Base-by-base conservation (phyloP, 2,888 invertebrate species). In the Mycogona germanica region DNA sequence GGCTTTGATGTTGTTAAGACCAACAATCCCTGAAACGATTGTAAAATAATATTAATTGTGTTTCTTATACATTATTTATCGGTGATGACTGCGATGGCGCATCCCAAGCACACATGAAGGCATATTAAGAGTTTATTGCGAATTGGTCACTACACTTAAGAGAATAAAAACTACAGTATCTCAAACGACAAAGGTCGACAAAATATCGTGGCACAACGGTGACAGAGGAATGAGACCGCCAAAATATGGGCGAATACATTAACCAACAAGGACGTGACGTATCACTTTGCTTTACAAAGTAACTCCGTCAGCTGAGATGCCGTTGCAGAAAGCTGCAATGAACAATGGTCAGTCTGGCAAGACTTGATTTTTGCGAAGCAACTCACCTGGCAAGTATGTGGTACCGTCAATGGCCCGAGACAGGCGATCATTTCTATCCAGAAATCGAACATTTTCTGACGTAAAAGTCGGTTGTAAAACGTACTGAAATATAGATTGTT, bases 1-100 rank as follows among this genome's bases (percentile, higher is more conserved):
- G 3, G 95, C 96, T 73, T 99, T 99, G 62, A 99, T 99, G 69
- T 99, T 99, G 68, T 99, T 99, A 47, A 99, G 76, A 0, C 95
- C 95, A 21, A 98, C 95, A 65, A 99, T 93, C 48, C 76, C 72
- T 70, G 60, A 3, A 59, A 60, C 40, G 14, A 46, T 35, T 14
- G 2, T 12, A 2, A 44, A 25, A 45, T 32, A 45, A 14, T 25
- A 1, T 51, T 1, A 42, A 19, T n/a, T 23, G 12, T 51, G 26
- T 3, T 37, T 44, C 25, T 42, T 45, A 9, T 9, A 23, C 9
- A 21, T 19, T 44, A 19, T 12, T 35, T n/a, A n/a, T n/a, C n/a
- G n/a, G n/a, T n/a, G n/a, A n/a, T n/a, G n/a, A n/a, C n/a, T n/a
- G n/a, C n/a, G n/a, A n/a, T n/a, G n/a, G n/a, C n/a, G n/a, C n/a